Conservation (phyloP, 2,797 vertebrate species). For the Melanotaenia maccullochi region DNA sequence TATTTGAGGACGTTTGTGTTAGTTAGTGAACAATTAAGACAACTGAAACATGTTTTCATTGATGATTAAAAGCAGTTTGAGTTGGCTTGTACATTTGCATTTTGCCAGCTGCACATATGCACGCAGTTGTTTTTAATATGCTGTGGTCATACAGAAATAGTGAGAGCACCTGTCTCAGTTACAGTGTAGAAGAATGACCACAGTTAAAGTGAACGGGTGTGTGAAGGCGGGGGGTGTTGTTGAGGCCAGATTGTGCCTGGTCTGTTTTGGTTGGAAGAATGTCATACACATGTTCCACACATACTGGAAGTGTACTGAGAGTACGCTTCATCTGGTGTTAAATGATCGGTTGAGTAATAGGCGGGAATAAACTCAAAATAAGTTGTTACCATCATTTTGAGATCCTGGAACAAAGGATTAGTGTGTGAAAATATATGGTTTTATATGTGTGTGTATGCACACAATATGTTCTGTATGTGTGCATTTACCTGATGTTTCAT, state of each 20-base stretch:
- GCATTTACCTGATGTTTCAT: slow-evolving; percentile 88
- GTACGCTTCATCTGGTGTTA: slow-evolving; percentile 40
- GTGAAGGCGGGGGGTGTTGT: slow-evolving; percentile 9
- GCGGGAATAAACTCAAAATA: slow-evolving; percentile 39
- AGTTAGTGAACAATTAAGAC: slow-evolving; percentile 20
- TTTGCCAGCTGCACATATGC: slow-evolving; percentile 31
- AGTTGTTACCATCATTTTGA: slow-evolving; percentile 25
- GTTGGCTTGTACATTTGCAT: slow-evolving; percentile 25
- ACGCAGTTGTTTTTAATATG: slow-evolving; percentile 80
- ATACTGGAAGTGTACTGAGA: slow-evolving; percentile 65
- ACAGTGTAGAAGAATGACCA: slow-evolving; percentile 72
- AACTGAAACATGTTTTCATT: neutral
- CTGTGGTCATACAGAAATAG: slow-evolving; percentile 82
- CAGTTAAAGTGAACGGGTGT: slow-evolving; percentile 72
- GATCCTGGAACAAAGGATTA: slow-evolving; percentile 13
- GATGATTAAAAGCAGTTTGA: slow-evolving; percentile 19
- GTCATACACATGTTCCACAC: slow-evolving; percentile 62
- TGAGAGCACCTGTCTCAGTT: slow-evolving; percentile 80
- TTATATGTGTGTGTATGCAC: slow-evolving; percentile 13
- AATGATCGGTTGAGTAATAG: slow-evolving; percentile 40
- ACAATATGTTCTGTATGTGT: slow-evolving; percentile 21
- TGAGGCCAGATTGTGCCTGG: slow-evolving; percentile 23
- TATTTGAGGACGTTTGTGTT: slow-evolving; percentile 48
- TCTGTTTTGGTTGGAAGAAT: slow-evolving; percentile 79
- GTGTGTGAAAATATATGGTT: slow-evolving; percentile 6